Conservation (phyloP, 2,888 invertebrate species). For the Noctua pronuba region DNA sequence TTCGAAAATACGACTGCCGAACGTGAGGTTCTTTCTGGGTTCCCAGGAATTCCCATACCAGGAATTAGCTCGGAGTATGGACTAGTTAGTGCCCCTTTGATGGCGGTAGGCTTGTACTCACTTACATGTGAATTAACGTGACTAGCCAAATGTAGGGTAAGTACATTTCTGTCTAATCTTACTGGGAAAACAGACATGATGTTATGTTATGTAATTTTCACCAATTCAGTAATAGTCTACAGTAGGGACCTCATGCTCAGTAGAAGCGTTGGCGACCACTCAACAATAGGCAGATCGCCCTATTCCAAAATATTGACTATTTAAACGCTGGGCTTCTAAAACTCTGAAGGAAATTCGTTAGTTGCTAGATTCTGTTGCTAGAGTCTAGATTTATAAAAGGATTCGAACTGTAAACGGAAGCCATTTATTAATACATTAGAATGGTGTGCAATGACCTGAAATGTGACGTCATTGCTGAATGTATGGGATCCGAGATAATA, state of each 20-base stretch:
- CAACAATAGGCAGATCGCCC: background rate
- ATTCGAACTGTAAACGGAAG: no score
- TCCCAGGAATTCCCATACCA: background rate
- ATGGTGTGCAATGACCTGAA: constrained; percentile 49
- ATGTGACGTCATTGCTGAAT: constrained; percentile 25
- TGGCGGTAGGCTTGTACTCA: background rate
- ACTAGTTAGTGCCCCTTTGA: background rate
- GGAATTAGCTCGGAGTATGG: background rate
- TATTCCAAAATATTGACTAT: background rate
- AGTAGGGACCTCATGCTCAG: background rate
- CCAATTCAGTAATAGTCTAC: background rate
- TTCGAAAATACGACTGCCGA: no score
- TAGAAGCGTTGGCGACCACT: no score
- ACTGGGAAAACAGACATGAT: background rate
- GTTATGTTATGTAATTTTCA: background rate
- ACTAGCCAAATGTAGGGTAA: background rate
- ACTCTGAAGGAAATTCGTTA: background rate
- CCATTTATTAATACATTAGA: constrained; percentile 24
- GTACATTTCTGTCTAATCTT: background rate
- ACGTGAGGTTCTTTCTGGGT: background rate
- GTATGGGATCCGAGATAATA: constrained; percentile 20
- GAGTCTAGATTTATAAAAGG: background rate
- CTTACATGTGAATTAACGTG: background rate
- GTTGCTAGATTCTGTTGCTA: background rate
- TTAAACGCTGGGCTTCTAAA: background rate